phyloP scores from a whole-genome alignment of 37 sponge, comb jelly and placozoan genomes.

The Tethya wilhelma region DNA sequence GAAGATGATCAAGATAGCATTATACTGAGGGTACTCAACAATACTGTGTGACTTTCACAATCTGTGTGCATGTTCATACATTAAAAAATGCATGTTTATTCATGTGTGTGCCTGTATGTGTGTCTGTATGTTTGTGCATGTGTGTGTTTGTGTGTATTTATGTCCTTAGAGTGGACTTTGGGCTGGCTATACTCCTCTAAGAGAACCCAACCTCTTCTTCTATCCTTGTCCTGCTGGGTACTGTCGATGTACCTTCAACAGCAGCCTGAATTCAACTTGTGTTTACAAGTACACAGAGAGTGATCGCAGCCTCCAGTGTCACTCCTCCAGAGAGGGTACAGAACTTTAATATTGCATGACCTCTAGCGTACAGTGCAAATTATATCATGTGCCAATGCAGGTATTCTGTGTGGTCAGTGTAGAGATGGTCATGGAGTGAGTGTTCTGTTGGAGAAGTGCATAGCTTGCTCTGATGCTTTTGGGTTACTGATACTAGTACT shows the following conservation, averaged over 20 bases:
- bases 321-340: constrained; percentile 47
- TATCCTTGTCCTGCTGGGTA: constrained; percentile 63
- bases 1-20: constrained; percentile 55
- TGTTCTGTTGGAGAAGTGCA: constrained; percentile 61
- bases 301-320: constrained; percentile 28
- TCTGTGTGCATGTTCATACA: too few relatives aligned
- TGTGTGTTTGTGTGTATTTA: too few relatives aligned
- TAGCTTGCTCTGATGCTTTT: constrained; percentile 46
- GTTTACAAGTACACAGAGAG: constrained; percentile 15
- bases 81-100: too few relatives aligned
- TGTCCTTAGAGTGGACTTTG: constrained; percentile 8
- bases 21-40: constrained; percentile 33
- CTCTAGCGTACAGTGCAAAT: too few relatives aligned
- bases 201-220: constrained; percentile 10
- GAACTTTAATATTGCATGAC: neutral
- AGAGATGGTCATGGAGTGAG: constrained; percentile 56
- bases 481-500: constrained; percentile 37
- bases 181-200: neutral
- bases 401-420: constrained; percentile 73
- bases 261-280: constrained; percentile 8
- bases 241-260: constrained; percentile 39
- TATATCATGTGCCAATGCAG: too few relatives aligned
- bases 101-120: too few relatives aligned
- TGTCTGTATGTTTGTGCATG: too few relatives aligned
- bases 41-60: too few relatives aligned